phyloP scores from a whole-genome alignment of 2,113 vertebrate species.

The Tragulus kanchil region DNA sequence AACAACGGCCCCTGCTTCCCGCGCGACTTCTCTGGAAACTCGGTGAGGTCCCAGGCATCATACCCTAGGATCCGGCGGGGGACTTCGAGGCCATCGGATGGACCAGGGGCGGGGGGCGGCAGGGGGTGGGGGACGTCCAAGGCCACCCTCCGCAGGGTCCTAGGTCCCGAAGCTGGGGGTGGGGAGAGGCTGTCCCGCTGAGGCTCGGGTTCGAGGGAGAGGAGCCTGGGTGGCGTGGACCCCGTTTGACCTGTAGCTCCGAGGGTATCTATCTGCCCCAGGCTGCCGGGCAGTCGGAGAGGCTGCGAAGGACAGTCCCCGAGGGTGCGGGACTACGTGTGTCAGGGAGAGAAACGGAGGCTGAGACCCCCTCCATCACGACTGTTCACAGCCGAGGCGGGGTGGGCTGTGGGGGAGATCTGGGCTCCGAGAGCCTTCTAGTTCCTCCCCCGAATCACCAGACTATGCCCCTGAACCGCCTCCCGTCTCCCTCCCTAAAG shows the following conservation, averaged over 20 bases:
- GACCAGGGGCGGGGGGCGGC: not conserved
- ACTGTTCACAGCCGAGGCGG: not conserved
- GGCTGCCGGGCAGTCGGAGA: not conserved
- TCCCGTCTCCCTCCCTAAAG: not conserved
- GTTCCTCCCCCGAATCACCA: not conserved
- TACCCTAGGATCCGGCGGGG: not conserved
- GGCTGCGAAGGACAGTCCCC: too few relatives aligned
- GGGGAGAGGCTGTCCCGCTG: not conserved
- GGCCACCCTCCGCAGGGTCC: not conserved
- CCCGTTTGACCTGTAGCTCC: not conserved
- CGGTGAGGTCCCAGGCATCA: not conserved
- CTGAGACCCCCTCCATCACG: not conserved
- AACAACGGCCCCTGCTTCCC: conserved; percentile 50
- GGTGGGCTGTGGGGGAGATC: not conserved
- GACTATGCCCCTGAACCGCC: not conserved
- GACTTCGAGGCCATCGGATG: not conserved
- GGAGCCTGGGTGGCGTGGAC: not conserved
- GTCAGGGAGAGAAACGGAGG: not conserved
- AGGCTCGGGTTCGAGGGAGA: not conserved
- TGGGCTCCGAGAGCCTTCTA: not conserved
- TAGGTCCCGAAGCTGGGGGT: not conserved
- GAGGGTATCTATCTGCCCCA: not conserved
- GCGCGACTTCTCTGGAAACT: not conserved
- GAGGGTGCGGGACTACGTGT: not conserved
- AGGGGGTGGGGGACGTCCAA: not conserved